Base-by-base conservation (phyloP, 2,113 vertebrate genomes). In the Antechinus stuartii region DNA sequence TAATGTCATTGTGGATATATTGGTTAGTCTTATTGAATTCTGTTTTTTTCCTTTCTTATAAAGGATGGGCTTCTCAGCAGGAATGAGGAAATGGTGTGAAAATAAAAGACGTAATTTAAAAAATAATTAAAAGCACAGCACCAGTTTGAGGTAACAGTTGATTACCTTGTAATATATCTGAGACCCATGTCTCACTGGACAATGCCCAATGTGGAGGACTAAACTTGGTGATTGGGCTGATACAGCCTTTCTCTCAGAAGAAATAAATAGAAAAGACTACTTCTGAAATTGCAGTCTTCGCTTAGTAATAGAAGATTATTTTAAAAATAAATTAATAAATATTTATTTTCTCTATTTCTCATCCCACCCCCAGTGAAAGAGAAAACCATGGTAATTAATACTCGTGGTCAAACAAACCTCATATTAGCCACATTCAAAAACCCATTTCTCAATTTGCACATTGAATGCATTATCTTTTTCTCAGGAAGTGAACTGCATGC, bases 241-340 rank as follows among this genome's bases (percentile, higher is more conserved):
- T 90, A 42, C 42, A 90, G 42, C 19, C 90, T 50, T 96, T 93
- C 57, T 84, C 91, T 92, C 47, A 76, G 1, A 91, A 93, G 7
- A 89, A 42, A 14, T 27, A 91, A n/a, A 94, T 84, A 94, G n/a
- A 53, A 96, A 92, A 95, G 89, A 26, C 35, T n/a, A 90, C 76
- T 35, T 52, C 25, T 93, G 2, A 57, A 94, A 94, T 92, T 96
- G 91, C 0, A 57, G 42, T 27, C 47, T 96, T 97, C 92, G 93
- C 68, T 91, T 95, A 93, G 95, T 95, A 61, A 24, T 92, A 93
- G 91, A 95, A 7, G 7, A 25, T 56, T 25, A 25, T 56, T 55
- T 55, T 25, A 61, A 35, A 61, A 35, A 35, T 26, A 56, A 56
- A 26, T 56, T 56, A 12, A 30, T 2, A 61, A 12, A 30, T 2